Evolutionary conservation across 1,140 invertebrate genomes (phyloP), one percentile per base, ranked within the genome.

Genomic region (Diuraphis noxia): DNA sequence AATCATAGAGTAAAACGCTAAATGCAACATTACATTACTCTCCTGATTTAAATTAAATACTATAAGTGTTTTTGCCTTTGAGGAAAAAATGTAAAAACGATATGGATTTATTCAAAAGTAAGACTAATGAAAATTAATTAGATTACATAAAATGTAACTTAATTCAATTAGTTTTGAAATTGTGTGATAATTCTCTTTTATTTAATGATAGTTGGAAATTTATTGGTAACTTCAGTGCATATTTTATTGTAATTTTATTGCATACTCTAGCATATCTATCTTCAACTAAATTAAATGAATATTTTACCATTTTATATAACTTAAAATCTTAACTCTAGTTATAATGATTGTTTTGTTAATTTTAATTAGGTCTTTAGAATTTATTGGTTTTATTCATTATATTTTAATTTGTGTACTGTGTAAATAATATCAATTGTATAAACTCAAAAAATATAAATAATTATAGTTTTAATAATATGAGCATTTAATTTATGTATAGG

Each of bases 381-480:
- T 9, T 56, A 30, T 63, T 40, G 23, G 36, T 63, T 13, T 87
- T 87, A 38, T 87, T 87, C 46, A 87, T 87, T 40, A 38, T 23
- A 52, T 49, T 86, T 25, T n/a, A 63, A 63, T 19, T 72, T 25
- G 30, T 88, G 56, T 40, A 82, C 9, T 17, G 30, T 79, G 38
- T 82, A 56, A 38, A 41, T 86, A 52, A 46, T 86, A 49, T 34
- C 6, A 25, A 40, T 63, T 88, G 49, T 63, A 63, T 40, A 88
- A 56, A 36, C 13, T 86, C 46, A 86, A 34, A 21, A 52, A 86
- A 52, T 88, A 88, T 63, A 88, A 63, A n/a, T n/a, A 56, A 63
- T 40, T 87, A 88, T 40, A n/a, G 25, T 88, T 85, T 86, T 63
- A 88, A 40, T 87, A 38, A 40, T 63, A 30, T 30, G 13, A 6